Conservation (phyloP, 2,113 vertebrate species). For the Galeopterus variegatus region DNA sequence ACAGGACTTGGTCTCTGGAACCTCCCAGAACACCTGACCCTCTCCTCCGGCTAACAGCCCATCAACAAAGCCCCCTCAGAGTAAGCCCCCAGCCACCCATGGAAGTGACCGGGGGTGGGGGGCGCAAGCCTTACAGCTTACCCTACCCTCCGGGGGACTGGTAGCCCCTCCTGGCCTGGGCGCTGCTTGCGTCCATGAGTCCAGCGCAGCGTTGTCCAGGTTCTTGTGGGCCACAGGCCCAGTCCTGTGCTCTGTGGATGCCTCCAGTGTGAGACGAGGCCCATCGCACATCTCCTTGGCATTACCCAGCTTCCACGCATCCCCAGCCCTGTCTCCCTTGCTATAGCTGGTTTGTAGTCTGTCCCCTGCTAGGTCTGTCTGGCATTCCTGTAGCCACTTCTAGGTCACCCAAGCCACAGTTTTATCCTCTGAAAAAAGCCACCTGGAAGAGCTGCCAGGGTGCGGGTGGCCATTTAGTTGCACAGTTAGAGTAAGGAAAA, state of each 20-base stretch:
- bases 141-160: background rate
- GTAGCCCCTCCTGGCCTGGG: background rate
- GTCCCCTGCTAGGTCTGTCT: background rate
- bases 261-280: background rate
- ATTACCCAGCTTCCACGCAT: no score
- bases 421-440: background rate
- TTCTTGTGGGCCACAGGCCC: accelerated
- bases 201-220: background rate
- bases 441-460: background rate
- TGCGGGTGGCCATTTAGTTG: background rate
- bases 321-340: background rate
- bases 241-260: background rate
- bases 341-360: accelerated
- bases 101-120: background rate
- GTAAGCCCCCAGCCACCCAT: background rate
- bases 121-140: background rate
- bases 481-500: background rate
- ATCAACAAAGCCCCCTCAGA: background rate
- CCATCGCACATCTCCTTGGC: background rate
- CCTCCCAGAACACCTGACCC: background rate
- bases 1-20: background rate
- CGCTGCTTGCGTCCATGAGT: background rate
- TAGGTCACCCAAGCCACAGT: background rate
- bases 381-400: background rate
- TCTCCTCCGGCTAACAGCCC: background rate